Evolutionary conservation across 2,797 vertebrate species (phyloP), one percentile per base, ranked within the genome.

Genomic region (Cyprinella venusta): DNA sequence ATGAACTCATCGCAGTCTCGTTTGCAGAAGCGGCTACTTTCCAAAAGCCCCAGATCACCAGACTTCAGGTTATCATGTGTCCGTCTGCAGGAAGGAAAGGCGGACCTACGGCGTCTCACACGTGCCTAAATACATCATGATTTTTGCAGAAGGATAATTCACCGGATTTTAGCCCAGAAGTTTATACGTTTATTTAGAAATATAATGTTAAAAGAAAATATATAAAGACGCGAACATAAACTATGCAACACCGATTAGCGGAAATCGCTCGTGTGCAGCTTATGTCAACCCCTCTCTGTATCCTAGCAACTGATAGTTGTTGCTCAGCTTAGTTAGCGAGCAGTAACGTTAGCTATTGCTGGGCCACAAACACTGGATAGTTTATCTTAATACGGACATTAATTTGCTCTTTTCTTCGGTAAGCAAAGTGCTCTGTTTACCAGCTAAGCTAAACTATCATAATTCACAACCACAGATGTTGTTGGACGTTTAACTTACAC

Each of bases 1-100:
- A 79, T 1, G 80, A 76, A 85, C 87, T 93, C 91, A 93, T 92
- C 80, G 56, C 87, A 10, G 21, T 15, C 5, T 18, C 13, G 64
- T 72, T 63, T 59, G 7, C 13, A 70, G 12, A 40, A 50, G 2
- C 24, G 1, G 2, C 13, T 78, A 16, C 67, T 82, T 26, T 2
- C 42, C 33, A 33, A 8, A 1, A 78, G 6, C 30, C 2, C 8
- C 10, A 18, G 1, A n/a, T 59, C 71, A 75, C 1, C 40, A 50
- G 65, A 76, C 40, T 26, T 54, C 64, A 78, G 54, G 8, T 52
- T 15, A 36, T 83, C 82, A 78, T 52, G 82, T 78, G 82, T 15
- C 45, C 4, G 45, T 50, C 16, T 50, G 45, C 38, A 30, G 6
- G 1, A 52, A 33, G 16, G 18, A 30, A 8, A 67, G 38, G 72